Conservation (phyloP, 2,888 invertebrate species). For the Eupithecia centaureata region DNA sequence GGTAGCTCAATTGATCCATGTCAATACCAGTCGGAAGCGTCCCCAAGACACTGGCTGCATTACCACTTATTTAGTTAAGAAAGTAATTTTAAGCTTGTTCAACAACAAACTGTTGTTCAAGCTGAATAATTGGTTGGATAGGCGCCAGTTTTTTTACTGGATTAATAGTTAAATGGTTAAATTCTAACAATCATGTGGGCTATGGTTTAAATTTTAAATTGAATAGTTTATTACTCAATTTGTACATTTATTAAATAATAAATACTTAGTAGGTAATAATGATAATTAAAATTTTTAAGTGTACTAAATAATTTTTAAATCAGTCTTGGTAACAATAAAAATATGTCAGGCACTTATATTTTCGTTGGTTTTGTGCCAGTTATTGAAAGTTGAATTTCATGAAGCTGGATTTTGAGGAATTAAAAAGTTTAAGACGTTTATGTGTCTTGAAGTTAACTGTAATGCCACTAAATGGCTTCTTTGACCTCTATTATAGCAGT, state of each 20-base stretch:
- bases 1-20: too few species aligned
- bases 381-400: not conserved
- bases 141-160: not conserved
- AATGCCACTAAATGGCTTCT: not conserved
- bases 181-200: not conserved
- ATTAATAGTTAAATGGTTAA: not conserved
- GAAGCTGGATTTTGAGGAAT: not conserved
- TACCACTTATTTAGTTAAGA: too few species aligned
- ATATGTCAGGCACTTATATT: not conserved
- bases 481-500: not conserved
- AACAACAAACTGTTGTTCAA: too few species aligned
- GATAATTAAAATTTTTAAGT: too few species aligned
- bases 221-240: not conserved
- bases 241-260: not conserved
- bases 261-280: not conserved
- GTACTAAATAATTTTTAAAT: not conserved
- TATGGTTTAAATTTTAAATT: not conserved
- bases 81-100: too few species aligned
- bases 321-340: not conserved
- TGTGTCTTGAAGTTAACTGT: not conserved
- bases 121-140: not conserved
- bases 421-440: not conserved
- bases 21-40: too few species aligned
- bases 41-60: too few species aligned
- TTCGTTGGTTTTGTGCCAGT: not conserved